A percentile compares a stretch with the other conserved stretches of the same genome.
phyloP scores from a whole-genome alignment of 2,888 invertebrate species.

The Cotesia congregata region DNA sequence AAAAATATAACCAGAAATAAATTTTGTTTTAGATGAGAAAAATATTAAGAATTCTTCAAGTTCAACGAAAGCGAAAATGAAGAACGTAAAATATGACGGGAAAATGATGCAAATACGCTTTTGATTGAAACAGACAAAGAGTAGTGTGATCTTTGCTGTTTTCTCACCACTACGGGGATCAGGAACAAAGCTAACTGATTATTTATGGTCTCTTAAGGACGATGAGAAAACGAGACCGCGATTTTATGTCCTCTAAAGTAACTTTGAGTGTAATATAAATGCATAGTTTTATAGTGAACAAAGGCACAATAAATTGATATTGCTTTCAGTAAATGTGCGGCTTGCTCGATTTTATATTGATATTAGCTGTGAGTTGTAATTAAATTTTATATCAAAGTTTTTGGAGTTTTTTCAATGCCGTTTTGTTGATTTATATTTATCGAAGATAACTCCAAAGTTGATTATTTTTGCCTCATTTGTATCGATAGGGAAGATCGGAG shows the following conservation, averaged over 20 bases:
- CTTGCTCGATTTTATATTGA: background rate
- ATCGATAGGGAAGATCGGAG: too few relatives aligned
- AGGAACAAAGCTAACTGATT: background rate
- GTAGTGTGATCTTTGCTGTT: background rate
- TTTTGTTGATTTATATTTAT: too few relatives aligned
- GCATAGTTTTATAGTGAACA: background rate
- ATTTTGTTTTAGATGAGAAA: background rate
- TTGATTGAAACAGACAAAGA: background rate
- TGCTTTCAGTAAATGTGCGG: background rate
- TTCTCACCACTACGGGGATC: background rate
- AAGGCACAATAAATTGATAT: background rate
- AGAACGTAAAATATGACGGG: background rate
- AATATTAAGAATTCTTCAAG: background rate
- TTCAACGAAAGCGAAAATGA: background rate
- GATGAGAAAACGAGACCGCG: background rate
- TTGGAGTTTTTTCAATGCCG: background rate
- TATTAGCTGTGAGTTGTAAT: background rate
- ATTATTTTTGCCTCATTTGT: too few relatives aligned
- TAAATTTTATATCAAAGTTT: background rate
- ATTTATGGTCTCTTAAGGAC: background rate
- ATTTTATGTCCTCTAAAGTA: background rate
- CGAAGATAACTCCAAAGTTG: too few relatives aligned
- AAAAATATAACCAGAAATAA: too few relatives aligned
- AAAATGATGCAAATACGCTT: background rate
- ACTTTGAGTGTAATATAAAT: background rate